Evolutionary conservation across 2,113 vertebrate species (phyloP).

Genomic region (Syrmaticus mikado): DNA sequence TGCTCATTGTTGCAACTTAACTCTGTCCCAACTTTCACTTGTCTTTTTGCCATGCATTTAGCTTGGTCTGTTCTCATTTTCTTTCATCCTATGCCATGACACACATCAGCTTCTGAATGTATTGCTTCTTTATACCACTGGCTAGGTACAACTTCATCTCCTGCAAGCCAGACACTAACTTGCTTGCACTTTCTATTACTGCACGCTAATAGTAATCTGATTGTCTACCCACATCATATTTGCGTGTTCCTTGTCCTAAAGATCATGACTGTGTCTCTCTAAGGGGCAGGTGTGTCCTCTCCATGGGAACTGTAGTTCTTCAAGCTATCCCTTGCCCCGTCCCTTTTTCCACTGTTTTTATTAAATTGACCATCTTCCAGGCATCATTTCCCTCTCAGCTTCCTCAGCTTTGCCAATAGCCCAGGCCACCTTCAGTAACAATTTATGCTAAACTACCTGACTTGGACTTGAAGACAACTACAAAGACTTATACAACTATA

Average conservation of each 20-base stretch:
- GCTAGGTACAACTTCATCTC: neutral
- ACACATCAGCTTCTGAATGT: neutral
- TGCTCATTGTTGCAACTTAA: neutral
- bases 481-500: too few species aligned
- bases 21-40: neutral
- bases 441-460: neutral
- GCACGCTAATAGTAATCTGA: neutral
- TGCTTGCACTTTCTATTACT: neutral
- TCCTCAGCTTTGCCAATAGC: neutral
- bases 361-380: neutral
- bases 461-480: neutral
- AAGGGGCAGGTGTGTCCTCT: neutral
- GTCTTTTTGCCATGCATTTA: neutral
- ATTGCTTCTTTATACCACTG: neutral
- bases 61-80: neutral
- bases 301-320: neutral
- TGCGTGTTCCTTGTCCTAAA: neutral
- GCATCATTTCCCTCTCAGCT: neutral
- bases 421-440: neutral
- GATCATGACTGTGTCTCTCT: neutral
- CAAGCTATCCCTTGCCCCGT: neutral
- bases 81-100: neutral
- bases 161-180: neutral
- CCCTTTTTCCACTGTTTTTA: neutral
- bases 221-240: neutral